Evolutionary conservation across 2,888 invertebrate species (phyloP).

Genomic region (Melipona beecheii): DNA sequence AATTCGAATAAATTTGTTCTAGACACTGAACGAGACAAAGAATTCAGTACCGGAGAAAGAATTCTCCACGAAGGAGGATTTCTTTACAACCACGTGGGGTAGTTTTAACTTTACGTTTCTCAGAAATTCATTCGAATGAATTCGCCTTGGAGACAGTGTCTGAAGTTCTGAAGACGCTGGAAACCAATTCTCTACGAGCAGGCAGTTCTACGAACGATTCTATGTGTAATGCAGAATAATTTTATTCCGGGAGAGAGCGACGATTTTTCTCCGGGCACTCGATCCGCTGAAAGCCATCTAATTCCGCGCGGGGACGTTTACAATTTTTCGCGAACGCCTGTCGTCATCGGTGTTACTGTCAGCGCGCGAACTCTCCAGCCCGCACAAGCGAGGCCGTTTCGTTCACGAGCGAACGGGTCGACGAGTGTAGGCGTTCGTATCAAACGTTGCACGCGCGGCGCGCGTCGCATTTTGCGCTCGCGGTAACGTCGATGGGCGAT

Average conservation of each 20-base stretch:
- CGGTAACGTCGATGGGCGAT: slow-evolving; percentile 62
- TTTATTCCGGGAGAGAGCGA: neutral
- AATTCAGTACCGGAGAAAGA: no score
- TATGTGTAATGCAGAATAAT: no score
- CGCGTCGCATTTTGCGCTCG: slow-evolving; percentile 62
- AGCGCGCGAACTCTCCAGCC: slow-evolving; percentile 44
- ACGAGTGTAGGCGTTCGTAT: slow-evolving; percentile 61
- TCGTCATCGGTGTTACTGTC: slow-evolving; percentile 52
- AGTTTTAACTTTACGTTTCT: no score
- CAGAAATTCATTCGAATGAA: no score
- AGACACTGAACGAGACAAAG: no score
- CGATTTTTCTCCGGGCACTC: slow-evolving; percentile 15
- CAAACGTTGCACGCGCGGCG: slow-evolving; percentile 45
- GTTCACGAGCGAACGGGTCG: slow-evolving; percentile 64
- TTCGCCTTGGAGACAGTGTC: no score
- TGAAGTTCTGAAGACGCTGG: no score
- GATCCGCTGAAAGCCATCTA: slow-evolving; percentile 44
- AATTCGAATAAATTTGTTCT: neutral
- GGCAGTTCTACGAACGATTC: no score
- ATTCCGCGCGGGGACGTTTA: slow-evolving; percentile 40
- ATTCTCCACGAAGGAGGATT: no score
- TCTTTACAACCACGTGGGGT: no score
- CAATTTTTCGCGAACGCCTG: slow-evolving; percentile 45
- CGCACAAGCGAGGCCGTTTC: slow-evolving; percentile 53
- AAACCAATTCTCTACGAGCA: no score